Percentiles rank a stretch among this genome's conserved stretches.
Conservation (phyloP, 2,888 invertebrate genomes). For the Stenurella melanura region DNA sequence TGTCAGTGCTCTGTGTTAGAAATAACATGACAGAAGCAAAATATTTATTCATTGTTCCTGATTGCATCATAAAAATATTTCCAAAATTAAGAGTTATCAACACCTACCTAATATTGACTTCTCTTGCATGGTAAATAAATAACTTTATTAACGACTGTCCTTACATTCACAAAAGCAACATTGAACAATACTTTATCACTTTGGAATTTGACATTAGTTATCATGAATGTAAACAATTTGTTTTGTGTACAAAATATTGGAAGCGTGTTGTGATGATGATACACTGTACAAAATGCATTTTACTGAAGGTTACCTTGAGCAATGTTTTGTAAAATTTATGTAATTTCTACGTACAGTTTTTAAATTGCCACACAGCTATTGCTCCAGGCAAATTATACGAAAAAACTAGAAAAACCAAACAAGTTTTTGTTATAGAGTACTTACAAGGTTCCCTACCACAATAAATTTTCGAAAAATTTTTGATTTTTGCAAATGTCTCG, state of each 20-base stretch:
- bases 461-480: too few species aligned
- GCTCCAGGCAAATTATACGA: too few species aligned
- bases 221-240: conserved; percentile 32
- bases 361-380: too few species aligned
- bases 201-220: conserved; percentile 51
- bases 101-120: conserved; percentile 19
- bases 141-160: conserved; percentile 9
- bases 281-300: background rate
- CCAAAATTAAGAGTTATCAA: background rate
- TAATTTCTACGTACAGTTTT: too few species aligned
- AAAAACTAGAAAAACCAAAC: too few species aligned
- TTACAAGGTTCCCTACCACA: too few species aligned
- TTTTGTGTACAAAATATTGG: conserved; percentile 14
- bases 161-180: background rate
- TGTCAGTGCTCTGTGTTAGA: background rate
- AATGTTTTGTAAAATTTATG: background rate
- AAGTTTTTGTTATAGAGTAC: too few species aligned
- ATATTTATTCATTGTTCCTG: background rate
- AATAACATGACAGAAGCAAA: background rate
- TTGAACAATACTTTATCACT: conserved; percentile 23
- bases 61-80: background rate
- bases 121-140: conserved; percentile 13
- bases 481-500: too few species aligned
- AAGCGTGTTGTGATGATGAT: background rate
- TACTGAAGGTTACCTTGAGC: conserved; percentile 12